Conservation (phyloP, 2,888 invertebrate species). For the Spodoptera littoralis region DNA sequence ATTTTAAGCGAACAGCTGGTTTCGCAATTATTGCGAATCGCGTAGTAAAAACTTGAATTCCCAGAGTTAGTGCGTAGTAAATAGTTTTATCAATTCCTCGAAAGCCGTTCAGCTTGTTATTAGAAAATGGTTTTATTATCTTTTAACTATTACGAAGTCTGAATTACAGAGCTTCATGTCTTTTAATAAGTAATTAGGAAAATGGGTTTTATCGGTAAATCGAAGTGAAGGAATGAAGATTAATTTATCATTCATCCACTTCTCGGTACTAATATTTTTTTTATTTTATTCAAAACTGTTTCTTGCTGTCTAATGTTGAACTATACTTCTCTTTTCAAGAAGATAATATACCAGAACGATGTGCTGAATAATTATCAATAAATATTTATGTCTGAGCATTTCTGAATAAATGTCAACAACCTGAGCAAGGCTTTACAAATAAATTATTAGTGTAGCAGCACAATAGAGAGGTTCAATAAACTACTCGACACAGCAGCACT, state of each 20-base stretch:
- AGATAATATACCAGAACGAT: too few species aligned
- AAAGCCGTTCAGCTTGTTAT: slow-evolving; percentile 14
- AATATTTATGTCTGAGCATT: not conserved
- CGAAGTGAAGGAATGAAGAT: too few species aligned
- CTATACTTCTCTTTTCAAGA: too few species aligned
- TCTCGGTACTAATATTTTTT: too few species aligned
- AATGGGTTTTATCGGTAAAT: too few species aligned
- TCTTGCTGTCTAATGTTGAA: too few species aligned
- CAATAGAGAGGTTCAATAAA: slow-evolving; percentile 18
- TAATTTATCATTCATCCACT: too few species aligned
- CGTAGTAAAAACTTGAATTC: slow-evolving; percentile 29
- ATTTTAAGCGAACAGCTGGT: slow-evolving; percentile 16
- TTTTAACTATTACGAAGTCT: not conserved
- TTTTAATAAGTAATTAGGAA: too few species aligned
- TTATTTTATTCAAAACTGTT: too few species aligned
- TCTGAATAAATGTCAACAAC: too few species aligned
- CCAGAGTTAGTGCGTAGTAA: slow-evolving; percentile 22
- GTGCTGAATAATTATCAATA: not conserved
- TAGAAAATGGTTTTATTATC: slow-evolving; percentile 4
- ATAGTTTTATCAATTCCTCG: slow-evolving; percentile 19
- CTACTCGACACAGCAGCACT: slow-evolving; percentile 12
- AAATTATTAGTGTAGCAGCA: not conserved
- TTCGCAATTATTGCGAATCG: slow-evolving; percentile 10
- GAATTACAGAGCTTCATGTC: not conserved
- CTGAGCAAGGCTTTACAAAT: not conserved